phyloP scores from a whole-genome alignment of 2,113 vertebrate genomes.

The Morone saxatilis region DNA sequence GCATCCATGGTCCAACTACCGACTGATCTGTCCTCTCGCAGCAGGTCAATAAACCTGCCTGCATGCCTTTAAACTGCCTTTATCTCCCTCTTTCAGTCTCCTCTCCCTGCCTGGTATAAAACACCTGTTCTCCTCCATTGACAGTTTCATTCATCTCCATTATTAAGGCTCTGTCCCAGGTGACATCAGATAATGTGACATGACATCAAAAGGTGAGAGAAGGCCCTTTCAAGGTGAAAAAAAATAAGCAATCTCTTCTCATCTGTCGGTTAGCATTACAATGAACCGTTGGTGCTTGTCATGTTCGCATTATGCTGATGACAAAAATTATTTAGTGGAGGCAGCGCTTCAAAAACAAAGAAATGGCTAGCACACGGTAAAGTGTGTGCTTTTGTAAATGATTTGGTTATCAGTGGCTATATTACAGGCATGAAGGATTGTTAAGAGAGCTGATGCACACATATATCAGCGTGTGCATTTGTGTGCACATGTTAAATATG shows the following conservation, averaged over 20 bases:
- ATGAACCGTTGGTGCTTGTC: slow-evolving; percentile 27
- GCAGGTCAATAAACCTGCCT: neutral
- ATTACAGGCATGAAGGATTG: neutral
- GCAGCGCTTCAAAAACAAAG: slow-evolving; percentile 5
- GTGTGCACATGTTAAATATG: slow-evolving; percentile 10
- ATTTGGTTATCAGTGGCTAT: slow-evolving; percentile 10
- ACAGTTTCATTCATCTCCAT: slow-evolving; percentile 61
- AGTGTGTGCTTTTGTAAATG: neutral
- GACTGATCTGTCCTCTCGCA: neutral
- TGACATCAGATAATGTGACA: slow-evolving; percentile 55
- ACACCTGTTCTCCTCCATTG: slow-evolving; percentile 25
- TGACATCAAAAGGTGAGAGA: slow-evolving; percentile 45
- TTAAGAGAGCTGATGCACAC: neutral
- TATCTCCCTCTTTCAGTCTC: slow-evolving; percentile 6
- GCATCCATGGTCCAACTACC: neutral
- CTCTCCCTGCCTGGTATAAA: slow-evolving; percentile 21
- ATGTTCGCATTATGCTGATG: slow-evolving; percentile 12
- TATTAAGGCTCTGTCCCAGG: slow-evolving; percentile 51
- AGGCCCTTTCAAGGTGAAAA: slow-evolving; percentile 49
- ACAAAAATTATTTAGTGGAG: neutral
- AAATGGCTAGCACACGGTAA: neutral
- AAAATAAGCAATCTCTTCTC: slow-evolving; percentile 5
- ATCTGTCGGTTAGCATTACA: slow-evolving; percentile 53
- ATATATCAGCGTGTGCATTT: neutral
- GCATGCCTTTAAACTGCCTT: neutral